These are phyloP conservation scores for Bhutanitis thaidina DNA, from an alignment of 2,888 invertebrate species.

Conservation along the genomic window DNA sequence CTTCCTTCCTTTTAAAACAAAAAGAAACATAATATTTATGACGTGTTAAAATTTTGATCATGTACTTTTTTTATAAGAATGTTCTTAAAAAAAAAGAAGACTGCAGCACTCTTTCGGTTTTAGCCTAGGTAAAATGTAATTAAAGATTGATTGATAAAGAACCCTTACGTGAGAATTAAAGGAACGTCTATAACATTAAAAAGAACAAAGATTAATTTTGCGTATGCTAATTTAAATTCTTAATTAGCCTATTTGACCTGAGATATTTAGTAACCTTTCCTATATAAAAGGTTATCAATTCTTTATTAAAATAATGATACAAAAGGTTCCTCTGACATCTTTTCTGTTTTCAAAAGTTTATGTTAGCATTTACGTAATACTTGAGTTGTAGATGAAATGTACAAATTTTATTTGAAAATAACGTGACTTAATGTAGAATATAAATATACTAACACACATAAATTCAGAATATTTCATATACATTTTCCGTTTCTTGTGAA, in stretches of 20 bases:
- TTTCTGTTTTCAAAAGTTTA: background rate
- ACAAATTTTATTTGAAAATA: background rate
- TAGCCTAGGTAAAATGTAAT: too few relatives aligned
- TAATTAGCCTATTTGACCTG: too few relatives aligned
- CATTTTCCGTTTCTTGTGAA: background rate
- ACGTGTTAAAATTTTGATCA: background rate
- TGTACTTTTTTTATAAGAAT: background rate
- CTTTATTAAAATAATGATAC: background rate
- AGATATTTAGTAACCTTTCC: too few relatives aligned
- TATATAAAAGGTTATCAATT: background rate
- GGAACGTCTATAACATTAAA: too few relatives aligned
- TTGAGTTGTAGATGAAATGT: background rate
- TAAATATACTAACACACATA: too few relatives aligned
- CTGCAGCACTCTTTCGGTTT: background rate
- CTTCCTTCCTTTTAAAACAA: background rate
- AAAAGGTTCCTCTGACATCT: background rate
- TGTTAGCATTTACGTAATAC: conserved; percentile 4
- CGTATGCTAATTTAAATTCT: too few relatives aligned
- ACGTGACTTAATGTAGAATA: background rate
- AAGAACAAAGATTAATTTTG: too few relatives aligned
- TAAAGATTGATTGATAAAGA: too few relatives aligned
- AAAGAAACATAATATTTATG: background rate
- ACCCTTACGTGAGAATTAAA: too few relatives aligned
- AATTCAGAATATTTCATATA: too few relatives aligned
- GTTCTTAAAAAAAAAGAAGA: background rate